These are phyloP conservation scores for Lethenteron camtschaticum DNA, from an alignment of 2,113 vertebrate genomes.

Conservation along the genomic window DNA sequence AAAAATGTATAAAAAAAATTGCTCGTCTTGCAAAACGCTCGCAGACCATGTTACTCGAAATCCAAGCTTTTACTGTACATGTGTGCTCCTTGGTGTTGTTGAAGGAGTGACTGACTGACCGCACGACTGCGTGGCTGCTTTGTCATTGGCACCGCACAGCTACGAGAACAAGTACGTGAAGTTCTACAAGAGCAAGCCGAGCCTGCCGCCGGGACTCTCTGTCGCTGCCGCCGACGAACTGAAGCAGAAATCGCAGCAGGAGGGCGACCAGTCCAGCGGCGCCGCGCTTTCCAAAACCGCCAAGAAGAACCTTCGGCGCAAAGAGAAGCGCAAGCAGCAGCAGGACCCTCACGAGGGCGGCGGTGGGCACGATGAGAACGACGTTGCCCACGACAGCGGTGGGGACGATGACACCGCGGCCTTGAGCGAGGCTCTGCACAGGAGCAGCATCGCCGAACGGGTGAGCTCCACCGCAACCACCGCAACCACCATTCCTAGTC, in stretches of 20 bases:
- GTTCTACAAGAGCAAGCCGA: constrained; percentile 81
- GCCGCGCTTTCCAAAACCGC: constrained; percentile 48
- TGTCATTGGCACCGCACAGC: constrained; percentile 20
- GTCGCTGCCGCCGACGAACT: constrained; percentile 17
- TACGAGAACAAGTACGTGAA: constrained; percentile 95
- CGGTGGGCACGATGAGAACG: constrained; percentile 20
- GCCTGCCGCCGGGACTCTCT: constrained; percentile 58
- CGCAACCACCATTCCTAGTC: too few relatives aligned
- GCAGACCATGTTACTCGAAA: too few relatives aligned
- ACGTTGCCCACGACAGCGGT: constrained; percentile 4
- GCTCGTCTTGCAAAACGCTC: too few relatives aligned
- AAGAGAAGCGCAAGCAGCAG: constrained; percentile 57
- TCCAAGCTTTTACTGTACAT: too few relatives aligned
- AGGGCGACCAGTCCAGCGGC: constrained; percentile 17
- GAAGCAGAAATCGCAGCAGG: constrained; percentile 20
- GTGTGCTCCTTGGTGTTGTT: too few relatives aligned
- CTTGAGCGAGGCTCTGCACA: background rate
- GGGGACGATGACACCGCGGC: background rate
- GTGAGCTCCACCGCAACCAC: too few relatives aligned
- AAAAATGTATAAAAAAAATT: too few relatives aligned
- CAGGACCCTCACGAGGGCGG: constrained; percentile 14
- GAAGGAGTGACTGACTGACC: too few relatives aligned
- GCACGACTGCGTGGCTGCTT: constrained; percentile 6
- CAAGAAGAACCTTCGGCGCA: constrained; percentile 73
- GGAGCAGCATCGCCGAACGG: background rate